Percentiles rank a stretch among this genome's conserved stretches.
Conservation (phyloP, 2,797 vertebrate genomes). For the Danio albolineatus region DNA sequence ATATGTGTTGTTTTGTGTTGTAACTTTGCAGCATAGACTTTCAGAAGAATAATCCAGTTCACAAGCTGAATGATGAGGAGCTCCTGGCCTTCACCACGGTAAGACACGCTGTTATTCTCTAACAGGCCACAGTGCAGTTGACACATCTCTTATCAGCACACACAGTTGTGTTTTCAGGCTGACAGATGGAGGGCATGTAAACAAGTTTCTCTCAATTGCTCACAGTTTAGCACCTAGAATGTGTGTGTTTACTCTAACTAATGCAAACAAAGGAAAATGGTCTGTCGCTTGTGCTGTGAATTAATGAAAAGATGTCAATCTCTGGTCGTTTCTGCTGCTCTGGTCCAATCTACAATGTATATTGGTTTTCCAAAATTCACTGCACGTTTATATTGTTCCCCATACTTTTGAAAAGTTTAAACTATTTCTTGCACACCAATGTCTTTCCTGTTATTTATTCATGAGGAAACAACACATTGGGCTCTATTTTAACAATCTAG, state of each 20-base stretch:
- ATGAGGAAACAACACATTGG: too few relatives aligned
- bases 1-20: not conserved
- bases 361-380: not conserved
- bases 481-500: too few relatives aligned
- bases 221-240: not conserved
- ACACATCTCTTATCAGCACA: not conserved
- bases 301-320: constrained; percentile 33
- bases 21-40: constrained; percentile 87
- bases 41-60: constrained; percentile 93
- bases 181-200: not conserved
- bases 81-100: constrained; percentile 93
- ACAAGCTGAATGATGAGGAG: constrained; percentile 94
- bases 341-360: constrained; percentile 26
- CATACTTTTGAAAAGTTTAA: not conserved
- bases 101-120: constrained; percentile 68
- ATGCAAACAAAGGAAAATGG: not conserved
- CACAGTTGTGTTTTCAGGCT: not conserved
- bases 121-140: not conserved
- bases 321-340: constrained; percentile 33
- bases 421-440: too few relatives aligned
- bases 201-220: not conserved
- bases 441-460: too few relatives aligned
- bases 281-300: constrained; percentile 22
- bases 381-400: not conserved
- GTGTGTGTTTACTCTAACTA: not conserved